These are phyloP conservation scores for Antennarius maculatus DNA, from an alignment of 2,797 vertebrate genomes.

Conservation along the genomic window DNA sequence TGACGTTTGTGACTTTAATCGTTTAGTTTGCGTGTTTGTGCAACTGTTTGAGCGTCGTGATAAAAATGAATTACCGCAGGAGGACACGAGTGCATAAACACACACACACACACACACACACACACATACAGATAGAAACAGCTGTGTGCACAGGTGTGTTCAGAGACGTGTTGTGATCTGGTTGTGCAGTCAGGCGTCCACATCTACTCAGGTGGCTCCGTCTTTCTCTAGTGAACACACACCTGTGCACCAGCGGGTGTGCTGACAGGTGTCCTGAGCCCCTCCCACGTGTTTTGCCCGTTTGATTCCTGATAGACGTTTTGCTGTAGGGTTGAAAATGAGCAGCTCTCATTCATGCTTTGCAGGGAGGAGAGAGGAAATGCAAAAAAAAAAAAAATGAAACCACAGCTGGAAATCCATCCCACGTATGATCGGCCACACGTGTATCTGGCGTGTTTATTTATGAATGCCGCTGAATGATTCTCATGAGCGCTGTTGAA, in stretches of 20 bases:
- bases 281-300: constrained; percentile 40
- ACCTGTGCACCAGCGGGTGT: constrained; percentile 34
- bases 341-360: constrained; percentile 27
- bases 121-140: constrained; percentile 4
- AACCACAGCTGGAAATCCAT: constrained; percentile 29
- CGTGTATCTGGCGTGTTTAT: constrained; percentile 12
- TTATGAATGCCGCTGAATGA: constrained; percentile 8
- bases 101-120: constrained; percentile 5
- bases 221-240: constrained; percentile 11
- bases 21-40: too few species aligned
- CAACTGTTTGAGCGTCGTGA: too few species aligned
- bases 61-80: too few species aligned
- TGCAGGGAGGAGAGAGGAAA: constrained; percentile 46
- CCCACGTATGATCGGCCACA: constrained; percentile 28
- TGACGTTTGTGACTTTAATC: too few species aligned
- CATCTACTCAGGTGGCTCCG: constrained; percentile 41
- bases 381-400: neutral
- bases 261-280: constrained; percentile 52
- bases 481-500: neutral
- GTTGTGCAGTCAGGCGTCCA: constrained; percentile 61
- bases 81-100: neutral
- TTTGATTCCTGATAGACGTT: constrained; percentile 22
- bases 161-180: constrained; percentile 62
- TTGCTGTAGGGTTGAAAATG: constrained; percentile 3
- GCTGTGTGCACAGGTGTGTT: constrained; percentile 54